Evolutionary conservation across 64 coral and sea anemone genomes (phyloP).

Genomic region (Trachythela sp.): DNA sequence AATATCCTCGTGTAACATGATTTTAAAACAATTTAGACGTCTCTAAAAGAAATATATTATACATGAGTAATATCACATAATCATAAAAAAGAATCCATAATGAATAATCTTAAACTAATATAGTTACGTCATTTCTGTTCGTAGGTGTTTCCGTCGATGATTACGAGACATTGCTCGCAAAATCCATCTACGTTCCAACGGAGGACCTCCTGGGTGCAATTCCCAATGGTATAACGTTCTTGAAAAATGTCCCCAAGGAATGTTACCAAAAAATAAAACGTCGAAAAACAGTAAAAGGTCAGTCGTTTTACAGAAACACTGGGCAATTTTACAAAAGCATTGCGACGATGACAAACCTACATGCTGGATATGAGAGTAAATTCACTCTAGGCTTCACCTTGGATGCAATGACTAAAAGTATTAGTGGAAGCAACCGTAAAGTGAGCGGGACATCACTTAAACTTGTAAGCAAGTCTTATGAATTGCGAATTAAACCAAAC

Average conservation of each 20-base stretch:
- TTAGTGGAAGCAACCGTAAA: not conserved
- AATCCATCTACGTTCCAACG: not conserved
- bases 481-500: slow-evolving; percentile 16
- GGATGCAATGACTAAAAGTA: not conserved
- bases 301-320: slow-evolving; percentile 23
- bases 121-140: not conserved
- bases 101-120: too few relatives aligned
- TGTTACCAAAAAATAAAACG: not conserved
- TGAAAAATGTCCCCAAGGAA: not conserved
- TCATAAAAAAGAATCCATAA: too few relatives aligned
- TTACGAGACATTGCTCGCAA: not conserved
- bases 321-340: slow-evolving; percentile 21
- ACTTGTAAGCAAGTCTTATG: slow-evolving; percentile 3
- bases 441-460: slow-evolving; percentile 35
- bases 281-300: not conserved
- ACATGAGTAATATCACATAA: too few relatives aligned
- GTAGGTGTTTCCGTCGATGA: not conserved
- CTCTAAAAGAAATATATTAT: too few relatives aligned
- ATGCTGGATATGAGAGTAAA: slow-evolving; percentile 3
- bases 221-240: not conserved
- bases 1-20: too few relatives aligned
- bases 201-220: slow-evolving; percentile 4
- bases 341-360: slow-evolving; percentile 4
- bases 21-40: too few relatives aligned
- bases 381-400: slow-evolving; percentile 29